Evolutionary conservation across 2,113 vertebrate genomes (phyloP).

Genomic region (Mellivora capensis): DNA sequence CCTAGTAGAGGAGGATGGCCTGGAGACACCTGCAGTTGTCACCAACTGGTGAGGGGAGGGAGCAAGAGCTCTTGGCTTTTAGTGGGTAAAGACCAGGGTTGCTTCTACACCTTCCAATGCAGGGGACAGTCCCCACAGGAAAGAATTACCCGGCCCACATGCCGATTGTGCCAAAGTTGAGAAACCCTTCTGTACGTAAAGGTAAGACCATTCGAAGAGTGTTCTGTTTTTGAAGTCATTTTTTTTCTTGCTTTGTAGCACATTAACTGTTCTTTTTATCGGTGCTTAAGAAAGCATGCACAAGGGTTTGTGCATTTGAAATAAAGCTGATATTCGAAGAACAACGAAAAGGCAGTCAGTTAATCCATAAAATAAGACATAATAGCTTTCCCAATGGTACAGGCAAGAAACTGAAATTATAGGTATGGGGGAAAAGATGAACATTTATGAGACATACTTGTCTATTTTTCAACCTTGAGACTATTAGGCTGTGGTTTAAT

Average conservation of each 20-base stretch:
- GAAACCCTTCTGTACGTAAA: slow-evolving; percentile 40
- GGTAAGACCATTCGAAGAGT: slow-evolving; percentile 44
- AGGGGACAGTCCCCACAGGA: neutral
- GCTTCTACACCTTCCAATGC: neutral
- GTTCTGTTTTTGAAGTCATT: slow-evolving; percentile 37
- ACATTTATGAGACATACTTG: neutral
- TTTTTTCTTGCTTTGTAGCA: slow-evolving; percentile 43
- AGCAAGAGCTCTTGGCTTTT: neutral
- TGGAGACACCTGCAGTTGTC: neutral
- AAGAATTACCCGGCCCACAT: neutral
- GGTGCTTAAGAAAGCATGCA: neutral
- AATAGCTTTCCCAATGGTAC: neutral
- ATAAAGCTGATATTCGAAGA: slow-evolving; percentile 17
- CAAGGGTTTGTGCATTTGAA: neutral
- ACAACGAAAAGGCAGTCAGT: slow-evolving; percentile 16
- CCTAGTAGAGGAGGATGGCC: neutral
- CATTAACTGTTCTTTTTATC: neutral
- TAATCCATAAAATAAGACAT: slow-evolving; percentile 11
- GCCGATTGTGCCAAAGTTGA: neutral
- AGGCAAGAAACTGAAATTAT: neutral
- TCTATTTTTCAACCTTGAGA: neutral
- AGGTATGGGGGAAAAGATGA: neutral
- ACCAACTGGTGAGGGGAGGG: neutral
- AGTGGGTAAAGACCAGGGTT: neutral
- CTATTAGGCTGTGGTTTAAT: neutral